Evolutionary conservation across 2,113 vertebrate species (phyloP), one percentile per base, ranked within the genome.

Genomic region (Chascanopsetta lugubris): DNA sequence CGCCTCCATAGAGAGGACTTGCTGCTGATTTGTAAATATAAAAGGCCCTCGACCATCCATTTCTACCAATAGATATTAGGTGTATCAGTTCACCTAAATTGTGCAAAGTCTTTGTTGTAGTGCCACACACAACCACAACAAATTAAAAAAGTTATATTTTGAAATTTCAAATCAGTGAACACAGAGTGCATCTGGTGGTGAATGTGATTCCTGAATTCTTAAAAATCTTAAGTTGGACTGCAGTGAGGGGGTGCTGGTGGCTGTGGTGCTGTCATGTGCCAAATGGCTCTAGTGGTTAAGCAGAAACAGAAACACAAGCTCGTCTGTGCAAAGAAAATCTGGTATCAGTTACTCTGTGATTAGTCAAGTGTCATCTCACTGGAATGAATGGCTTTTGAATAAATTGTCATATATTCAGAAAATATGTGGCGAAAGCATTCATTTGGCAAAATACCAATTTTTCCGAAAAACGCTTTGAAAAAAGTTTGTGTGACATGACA

Each of bases 71-170:
- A n/a, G n/a, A n/a, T n/a, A n/a, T n/a, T n/a, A n/a, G n/a, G n/a
- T n/a, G n/a, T n/a, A n/a, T n/a, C n/a, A n/a, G n/a, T n/a, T n/a
- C n/a, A n/a, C n/a, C n/a, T n/a, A n/a, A n/a, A n/a, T n/a, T n/a
- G 43, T 45, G 53, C 59, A 65, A 78, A 72, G 30, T 56, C 2
- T 32, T 50, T 69, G n/a, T 36, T 48, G 69, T 47, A 64, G 63
- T 56, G 60, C 22, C 36, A 55, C 67, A 18, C 15, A 30, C 2
- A 63, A 62, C 36, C 22, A 38, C 4, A 62, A 9, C 24, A 59
- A 59, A 51, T n/a, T 27, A 17, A 51, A 26, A 42, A n/a, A 6
- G 38, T 7, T 38, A n/a, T 12, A 3, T 34, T 34, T 34, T 9
- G 32, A 25, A 40, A 26, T 61, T 43, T 9, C 2, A 8, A 9